Base-by-base conservation (phyloP, 2,797 vertebrate genomes). In the Hyperoplus immaculatus region DNA sequence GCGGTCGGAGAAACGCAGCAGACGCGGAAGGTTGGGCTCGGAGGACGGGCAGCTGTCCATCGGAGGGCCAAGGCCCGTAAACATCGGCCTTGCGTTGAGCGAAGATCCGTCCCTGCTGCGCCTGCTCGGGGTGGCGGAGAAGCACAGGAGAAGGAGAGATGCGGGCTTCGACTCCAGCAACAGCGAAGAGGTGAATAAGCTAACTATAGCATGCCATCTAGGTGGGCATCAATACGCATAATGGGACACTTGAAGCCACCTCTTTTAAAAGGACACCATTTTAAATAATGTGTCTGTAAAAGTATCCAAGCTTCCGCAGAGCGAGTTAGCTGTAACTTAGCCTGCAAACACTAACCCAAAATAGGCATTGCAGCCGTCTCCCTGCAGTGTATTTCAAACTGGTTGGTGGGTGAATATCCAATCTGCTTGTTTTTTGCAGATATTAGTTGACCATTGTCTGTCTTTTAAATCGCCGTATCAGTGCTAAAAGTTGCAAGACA, bases 71-170 rank as follows among this genome's bases (percentile, higher is more conserved):
- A 95, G 94, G 96, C 95, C 94, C 84, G 74, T 94, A 47, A 91
- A 93, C 95, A 93, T 94, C 89, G 94, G 88, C 81, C 90, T 95
- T 0, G 89, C 94, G 90, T 91, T 94, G 89, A 94, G 91, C 78
- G 96, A 96, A 74, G 96, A 97, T 68, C 95, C 95, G 94, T 89
- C 91, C 38, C 89, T 96, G 81, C 89, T 95, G 88, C 94, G 93
- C 66, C 87, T 97, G 77, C 95, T 97, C 60, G 93, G 95, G 63
- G 87, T 96, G 78, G 83, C 84, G 68, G 95, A 96, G 86, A 96
- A 96, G 88, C 94, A 95, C 89, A 86, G 93, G 62, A 96, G 94
- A 77, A 95, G 93, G 91, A 82, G 67, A 79, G 94, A 94, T 87
- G 95, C 84, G 81, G 95, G 96, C 0, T 96, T 95, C 86, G 94